phyloP scores from a whole-genome alignment of 1,140 invertebrate species.

The Sinonovacula constricta region DNA sequence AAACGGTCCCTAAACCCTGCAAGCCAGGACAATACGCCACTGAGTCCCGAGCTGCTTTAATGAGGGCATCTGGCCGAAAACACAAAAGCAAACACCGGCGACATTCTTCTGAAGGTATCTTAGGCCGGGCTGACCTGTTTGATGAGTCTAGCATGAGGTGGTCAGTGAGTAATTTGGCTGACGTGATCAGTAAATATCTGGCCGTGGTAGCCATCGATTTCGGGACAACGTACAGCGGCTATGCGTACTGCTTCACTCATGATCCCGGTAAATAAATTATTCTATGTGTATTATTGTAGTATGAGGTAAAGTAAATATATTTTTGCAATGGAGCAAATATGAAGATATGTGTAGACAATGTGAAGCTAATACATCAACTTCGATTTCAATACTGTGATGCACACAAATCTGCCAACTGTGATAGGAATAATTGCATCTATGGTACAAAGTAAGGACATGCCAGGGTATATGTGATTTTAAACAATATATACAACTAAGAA shows the following conservation, averaged over 20 bases:
- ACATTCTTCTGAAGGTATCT: constrained; percentile 20
- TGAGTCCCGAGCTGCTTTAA: constrained; percentile 4
- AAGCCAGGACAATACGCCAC: neutral
- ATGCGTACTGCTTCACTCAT: constrained; percentile 82
- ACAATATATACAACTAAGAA: too few relatives aligned
- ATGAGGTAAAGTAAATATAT: neutral
- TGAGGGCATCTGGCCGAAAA: neutral
- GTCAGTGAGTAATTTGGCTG: neutral
- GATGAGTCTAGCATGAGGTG: constrained; percentile 14
- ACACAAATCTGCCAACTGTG: too few relatives aligned
- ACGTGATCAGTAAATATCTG: constrained; percentile 61
- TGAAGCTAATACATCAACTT: neutral
- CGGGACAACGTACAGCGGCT: constrained; percentile 83
- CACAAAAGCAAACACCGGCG: neutral
- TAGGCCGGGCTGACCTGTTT: neutral
- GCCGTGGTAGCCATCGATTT: constrained; percentile 83
- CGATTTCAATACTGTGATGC: neutral
- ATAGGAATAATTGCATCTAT: too few relatives aligned
- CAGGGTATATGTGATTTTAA: too few relatives aligned
- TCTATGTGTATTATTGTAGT: neutral
- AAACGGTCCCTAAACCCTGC: neutral
- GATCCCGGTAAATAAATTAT: constrained; percentile 74
- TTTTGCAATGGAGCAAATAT: neutral
- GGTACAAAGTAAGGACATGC: too few relatives aligned
- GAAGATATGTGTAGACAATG: neutral